Conservation (phyloP, 2,113 vertebrate genomes). For the Cisticola juncidis region DNA sequence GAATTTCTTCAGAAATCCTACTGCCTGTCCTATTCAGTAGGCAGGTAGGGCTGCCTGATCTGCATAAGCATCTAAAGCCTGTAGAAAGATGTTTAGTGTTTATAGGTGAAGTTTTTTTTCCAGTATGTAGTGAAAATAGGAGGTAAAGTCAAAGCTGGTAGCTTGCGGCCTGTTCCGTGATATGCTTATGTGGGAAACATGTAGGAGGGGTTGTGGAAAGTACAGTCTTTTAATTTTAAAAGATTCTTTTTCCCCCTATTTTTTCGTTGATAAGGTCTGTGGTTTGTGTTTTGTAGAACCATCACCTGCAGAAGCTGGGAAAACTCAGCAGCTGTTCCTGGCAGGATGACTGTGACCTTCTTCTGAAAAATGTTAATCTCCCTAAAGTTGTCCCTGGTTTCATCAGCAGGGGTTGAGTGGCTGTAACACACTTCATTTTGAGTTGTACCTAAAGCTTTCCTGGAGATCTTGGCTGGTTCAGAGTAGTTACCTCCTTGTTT, state of each 20-base stretch:
- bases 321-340: neutral
- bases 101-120: neutral
- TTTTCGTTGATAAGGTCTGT: neutral
- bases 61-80: neutral
- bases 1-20: neutral
- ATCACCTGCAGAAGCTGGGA: neutral
- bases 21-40: neutral
- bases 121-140: neutral
- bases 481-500: slow-evolving; percentile 27
- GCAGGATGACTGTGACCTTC: neutral
- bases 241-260: neutral
- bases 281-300: neutral
- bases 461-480: neutral
- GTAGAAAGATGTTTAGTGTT: neutral
- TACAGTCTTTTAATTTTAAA: neutral
- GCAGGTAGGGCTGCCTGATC: neutral
- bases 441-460: neutral
- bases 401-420: neutral
- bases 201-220: slow-evolving; percentile 3
- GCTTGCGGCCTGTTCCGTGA: neutral
- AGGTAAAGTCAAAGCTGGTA: neutral
- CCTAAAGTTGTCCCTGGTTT: neutral
- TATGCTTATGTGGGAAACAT: neutral
- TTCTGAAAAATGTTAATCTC: slow-evolving; percentile 25
- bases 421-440: neutral